phyloP scores from a whole-genome alignment of 2,888 invertebrate species.

The Euplagia quadripunctaria region DNA sequence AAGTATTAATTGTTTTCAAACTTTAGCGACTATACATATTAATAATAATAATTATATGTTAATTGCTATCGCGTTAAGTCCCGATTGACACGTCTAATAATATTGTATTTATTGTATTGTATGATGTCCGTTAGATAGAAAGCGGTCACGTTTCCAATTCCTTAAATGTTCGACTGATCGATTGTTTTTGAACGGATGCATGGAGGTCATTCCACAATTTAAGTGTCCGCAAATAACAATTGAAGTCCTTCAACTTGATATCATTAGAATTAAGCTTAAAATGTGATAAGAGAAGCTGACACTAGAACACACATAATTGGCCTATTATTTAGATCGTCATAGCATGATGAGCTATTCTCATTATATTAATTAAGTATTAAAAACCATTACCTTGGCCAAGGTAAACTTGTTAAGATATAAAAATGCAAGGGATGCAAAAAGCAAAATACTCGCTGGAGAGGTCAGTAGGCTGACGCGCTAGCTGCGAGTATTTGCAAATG shows the following conservation, averaged over 20 bases:
- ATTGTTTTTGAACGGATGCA: neutral
- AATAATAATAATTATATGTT: too few species aligned
- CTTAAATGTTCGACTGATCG: too few species aligned
- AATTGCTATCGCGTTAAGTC: too few species aligned
- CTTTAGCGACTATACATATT: too few species aligned
- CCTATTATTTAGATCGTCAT: slow-evolving; percentile 66
- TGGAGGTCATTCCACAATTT: neutral
- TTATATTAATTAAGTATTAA: slow-evolving; percentile 58
- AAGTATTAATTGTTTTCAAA: too few species aligned
- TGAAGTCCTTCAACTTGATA: slow-evolving; percentile 47
- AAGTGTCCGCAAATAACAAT: slow-evolving; percentile 43
- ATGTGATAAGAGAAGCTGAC: slow-evolving; percentile 64
- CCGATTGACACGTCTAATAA: too few species aligned
- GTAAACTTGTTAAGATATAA: slow-evolving; percentile 32
- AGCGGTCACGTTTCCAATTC: too few species aligned
- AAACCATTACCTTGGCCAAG: slow-evolving; percentile 38
- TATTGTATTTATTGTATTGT: too few species aligned
- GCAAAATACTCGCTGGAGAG: slow-evolving; percentile 59
- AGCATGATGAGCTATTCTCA: slow-evolving; percentile 60
- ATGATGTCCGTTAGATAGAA: too few species aligned
- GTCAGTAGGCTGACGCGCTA: slow-evolving; percentile 80
- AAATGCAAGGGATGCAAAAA: slow-evolving; percentile 33
- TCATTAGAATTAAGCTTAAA: slow-evolving; percentile 61
- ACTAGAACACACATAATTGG: slow-evolving; percentile 63
- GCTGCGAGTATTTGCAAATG: slow-evolving; percentile 57